A percentile compares a stretch with the other conserved stretches of the same genome.
Conservation (phyloP, 2,888 invertebrate species). For the Lasioglossum pauxillum region DNA sequence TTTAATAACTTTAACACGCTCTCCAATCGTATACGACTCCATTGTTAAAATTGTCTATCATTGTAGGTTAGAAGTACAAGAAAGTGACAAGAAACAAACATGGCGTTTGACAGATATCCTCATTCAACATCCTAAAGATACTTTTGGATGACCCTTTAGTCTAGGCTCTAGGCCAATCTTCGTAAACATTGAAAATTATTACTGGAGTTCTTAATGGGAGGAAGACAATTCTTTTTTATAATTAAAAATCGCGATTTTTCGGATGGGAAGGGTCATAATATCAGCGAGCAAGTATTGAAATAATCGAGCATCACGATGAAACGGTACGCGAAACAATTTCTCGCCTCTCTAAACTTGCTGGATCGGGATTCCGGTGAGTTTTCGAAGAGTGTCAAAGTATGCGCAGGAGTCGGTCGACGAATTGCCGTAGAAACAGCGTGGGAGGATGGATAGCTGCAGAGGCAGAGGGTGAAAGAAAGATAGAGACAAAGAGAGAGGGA, state of each 20-base stretch:
- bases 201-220: background rate
- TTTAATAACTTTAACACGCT: too few relatives aligned
- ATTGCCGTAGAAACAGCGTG: slow-evolving; percentile 57
- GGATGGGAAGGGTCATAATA: background rate
- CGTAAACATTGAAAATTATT: too few relatives aligned
- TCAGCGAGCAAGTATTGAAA: background rate
- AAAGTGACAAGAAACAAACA: too few relatives aligned
- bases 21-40: too few relatives aligned
- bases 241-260: background rate
- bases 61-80: too few relatives aligned
- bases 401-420: slow-evolving; percentile 46
- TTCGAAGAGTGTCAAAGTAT: slow-evolving; percentile 41
- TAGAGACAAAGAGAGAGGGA: slow-evolving; percentile 53
- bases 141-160: too few relatives aligned
- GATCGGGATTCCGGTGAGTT: slow-evolving; percentile 8
- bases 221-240: background rate
- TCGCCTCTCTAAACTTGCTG: background rate
- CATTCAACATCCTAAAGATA: too few relatives aligned
- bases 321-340: background rate
- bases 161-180: too few relatives aligned
- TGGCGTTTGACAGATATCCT: too few relatives aligned
- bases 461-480: background rate
- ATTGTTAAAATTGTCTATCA: too few relatives aligned
- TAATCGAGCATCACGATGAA: background rate
- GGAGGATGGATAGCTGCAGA: slow-evolving; percentile 22